A percentile compares a stretch with the other conserved stretches of the same genome.
These are phyloP conservation scores for Drosophila pseudotakahashii DNA, from an alignment of 2,888 invertebrate genomes.

Conservation along the genomic window DNA sequence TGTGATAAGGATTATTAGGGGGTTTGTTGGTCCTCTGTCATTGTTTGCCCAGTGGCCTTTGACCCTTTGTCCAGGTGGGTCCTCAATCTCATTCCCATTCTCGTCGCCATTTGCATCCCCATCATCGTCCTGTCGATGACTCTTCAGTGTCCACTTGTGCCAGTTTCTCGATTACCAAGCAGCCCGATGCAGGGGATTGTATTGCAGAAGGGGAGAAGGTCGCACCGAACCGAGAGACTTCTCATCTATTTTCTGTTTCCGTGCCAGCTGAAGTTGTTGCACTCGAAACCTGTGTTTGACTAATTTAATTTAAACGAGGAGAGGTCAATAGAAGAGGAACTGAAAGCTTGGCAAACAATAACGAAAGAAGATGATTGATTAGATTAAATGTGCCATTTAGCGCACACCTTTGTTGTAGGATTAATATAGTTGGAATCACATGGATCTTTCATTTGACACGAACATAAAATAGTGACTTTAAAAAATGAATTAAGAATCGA, in stretches of 20 bases:
- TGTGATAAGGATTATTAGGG: constrained; percentile 19
- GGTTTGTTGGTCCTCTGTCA: constrained; percentile 13
- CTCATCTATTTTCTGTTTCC: constrained; percentile 10
- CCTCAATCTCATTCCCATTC: constrained; percentile 19
- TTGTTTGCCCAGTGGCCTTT: constrained; percentile 44
- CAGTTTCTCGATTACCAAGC: constrained; percentile 53
- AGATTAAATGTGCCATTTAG: neutral
- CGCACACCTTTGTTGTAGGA: neutral
- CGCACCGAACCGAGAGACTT: constrained; percentile 20
- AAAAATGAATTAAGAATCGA: neutral
- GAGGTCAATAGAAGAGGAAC: neutral
- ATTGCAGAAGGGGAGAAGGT: constrained; percentile 16
- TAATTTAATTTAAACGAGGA: constrained; percentile 20
- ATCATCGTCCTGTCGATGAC: constrained; percentile 22
- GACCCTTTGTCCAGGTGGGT: constrained; percentile 42
- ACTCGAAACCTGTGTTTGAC: constrained; percentile 18
- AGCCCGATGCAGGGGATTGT: constrained; percentile 1
- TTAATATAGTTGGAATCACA: neutral
- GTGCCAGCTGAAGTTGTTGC: constrained; percentile 15
- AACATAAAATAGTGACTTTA: neutral
- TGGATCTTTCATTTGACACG: neutral
- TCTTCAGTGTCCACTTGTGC: constrained; percentile 59
- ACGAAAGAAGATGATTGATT: neutral
- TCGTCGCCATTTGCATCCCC: constrained; percentile 31
- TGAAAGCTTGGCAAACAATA: neutral